Percentiles rank a stretch among this genome's conserved stretches.
phyloP scores from a whole-genome alignment of 2,113 vertebrate species.

The Plotosus lineatus region DNA sequence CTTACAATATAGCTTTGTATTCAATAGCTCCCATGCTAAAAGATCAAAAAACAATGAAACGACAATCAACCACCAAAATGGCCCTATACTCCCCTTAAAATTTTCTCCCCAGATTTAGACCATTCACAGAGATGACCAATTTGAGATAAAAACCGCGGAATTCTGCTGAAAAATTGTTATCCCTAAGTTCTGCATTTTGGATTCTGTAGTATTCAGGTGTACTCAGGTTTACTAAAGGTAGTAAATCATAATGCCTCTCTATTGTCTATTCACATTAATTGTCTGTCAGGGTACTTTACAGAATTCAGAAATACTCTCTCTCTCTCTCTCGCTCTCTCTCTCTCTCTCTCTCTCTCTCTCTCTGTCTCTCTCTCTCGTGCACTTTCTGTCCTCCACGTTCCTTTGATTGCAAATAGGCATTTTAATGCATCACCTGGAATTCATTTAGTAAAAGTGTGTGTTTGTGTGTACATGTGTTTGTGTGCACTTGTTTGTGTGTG shows the following conservation, averaged over 20 bases:
- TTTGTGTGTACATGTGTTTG: background rate
- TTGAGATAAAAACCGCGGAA: too few relatives aligned
- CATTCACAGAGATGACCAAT: too few relatives aligned
- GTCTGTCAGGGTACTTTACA: background rate
- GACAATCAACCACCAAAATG: too few relatives aligned
- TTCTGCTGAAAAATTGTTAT: too few relatives aligned
- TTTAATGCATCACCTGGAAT: constrained; percentile 18
- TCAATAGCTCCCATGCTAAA: too few relatives aligned
- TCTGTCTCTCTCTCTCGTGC: background rate
- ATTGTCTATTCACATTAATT: constrained; percentile 8
- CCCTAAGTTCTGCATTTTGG: too few relatives aligned
- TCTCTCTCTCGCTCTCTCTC: background rate
- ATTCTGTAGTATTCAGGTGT: background rate
- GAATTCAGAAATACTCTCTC: background rate
- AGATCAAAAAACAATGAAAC: too few relatives aligned
- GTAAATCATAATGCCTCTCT: background rate
- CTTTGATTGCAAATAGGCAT: constrained; percentile 11
- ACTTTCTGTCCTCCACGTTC: background rate
- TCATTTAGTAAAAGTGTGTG: constrained; percentile 18
- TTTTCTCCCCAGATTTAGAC: too few relatives aligned
- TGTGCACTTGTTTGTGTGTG: constrained; percentile 12
- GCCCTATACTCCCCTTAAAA: too few relatives aligned
- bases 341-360: background rate
- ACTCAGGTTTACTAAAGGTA: background rate
- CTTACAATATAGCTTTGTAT: too few relatives aligned